Base-by-base conservation (phyloP, 2,113 vertebrate species). In the Pao palembangensis region DNA sequence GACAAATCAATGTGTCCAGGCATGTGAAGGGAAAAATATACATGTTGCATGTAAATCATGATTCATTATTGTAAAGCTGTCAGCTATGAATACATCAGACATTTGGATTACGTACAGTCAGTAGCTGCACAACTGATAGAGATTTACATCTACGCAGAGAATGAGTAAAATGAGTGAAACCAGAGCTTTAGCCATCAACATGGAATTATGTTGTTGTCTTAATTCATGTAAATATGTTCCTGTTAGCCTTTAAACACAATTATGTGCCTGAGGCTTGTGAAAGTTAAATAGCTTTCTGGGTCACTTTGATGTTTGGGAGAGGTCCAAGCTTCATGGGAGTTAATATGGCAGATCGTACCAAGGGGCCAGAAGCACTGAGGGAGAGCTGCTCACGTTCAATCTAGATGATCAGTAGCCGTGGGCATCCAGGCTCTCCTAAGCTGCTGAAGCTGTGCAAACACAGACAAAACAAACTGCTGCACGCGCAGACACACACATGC, bases 391-490 rank as follows among this genome's bases (percentile, higher is more conserved):
- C 50, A 58, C 44, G 57, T 67, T 58, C 42, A 0, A 16, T 44
- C 65, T 70, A 71, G 47, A 62, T 69, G 62, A 76, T 81, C 75
- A 62, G 71, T 60, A 58, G 55, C 50, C 73, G 58, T 76, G 76
- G 69, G 77, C 81, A 79, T 58, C 73, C 72, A 73, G 61, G 62
- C 68, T 67, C 64, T 66, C 16, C 61, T 76, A 73, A 76, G 68
- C 74, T 62, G 49, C 51, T 63, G 65, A 76, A 82, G 71, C 76
- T 81, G 70, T 66, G 62, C 77, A 85, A 85, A 85, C 61, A 79
- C 52, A 68, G 56, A 62, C 49, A 57, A 11, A 5, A 44, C 13
- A 41, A n/a, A 31, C 11, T 54, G 52, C 8, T 18, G n/a, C 41
- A 31, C 53, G 21, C 23, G n/a, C 15, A 25, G 6, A 49, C 23